These are phyloP conservation scores for Drosophila yooni DNA, from an alignment of 2,888 invertebrate species.

Conservation along the genomic window DNA sequence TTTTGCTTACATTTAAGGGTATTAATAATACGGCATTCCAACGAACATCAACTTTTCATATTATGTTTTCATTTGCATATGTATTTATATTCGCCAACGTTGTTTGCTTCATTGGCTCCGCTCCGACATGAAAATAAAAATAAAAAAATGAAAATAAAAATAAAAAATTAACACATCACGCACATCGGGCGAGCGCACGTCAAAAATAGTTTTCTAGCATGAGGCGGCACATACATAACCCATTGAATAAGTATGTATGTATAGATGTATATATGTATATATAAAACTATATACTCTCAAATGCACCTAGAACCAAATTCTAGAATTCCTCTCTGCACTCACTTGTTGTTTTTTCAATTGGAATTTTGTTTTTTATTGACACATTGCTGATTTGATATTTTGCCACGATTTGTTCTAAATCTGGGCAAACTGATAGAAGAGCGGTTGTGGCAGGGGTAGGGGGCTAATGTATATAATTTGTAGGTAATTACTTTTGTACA, in stretches of 20 bases:
- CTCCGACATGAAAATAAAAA: slow-evolving; percentile 29
- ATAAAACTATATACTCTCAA: slow-evolving; percentile 1
- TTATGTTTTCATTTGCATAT: slow-evolving; percentile 40
- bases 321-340: slow-evolving; percentile 33
- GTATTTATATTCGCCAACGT: slow-evolving; percentile 26
- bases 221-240: slow-evolving; percentile 32
- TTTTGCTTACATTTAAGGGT: slow-evolving; percentile 5
- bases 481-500: slow-evolving; percentile 27
- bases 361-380: slow-evolving; percentile 43
- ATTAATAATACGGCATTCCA: slow-evolving; percentile 6
- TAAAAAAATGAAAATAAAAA: slow-evolving; percentile 29
- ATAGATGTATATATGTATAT: background rate
- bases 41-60: slow-evolving; percentile 5
- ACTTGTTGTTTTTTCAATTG: slow-evolving; percentile 7
- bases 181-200: slow-evolving; percentile 53
- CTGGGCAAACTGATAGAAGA: background rate
- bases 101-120: slow-evolving; percentile 39
- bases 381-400: slow-evolving; percentile 33
- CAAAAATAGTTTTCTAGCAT: slow-evolving; percentile 66
- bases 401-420: slow-evolving; percentile 47
- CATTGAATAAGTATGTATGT: slow-evolving; percentile 9
- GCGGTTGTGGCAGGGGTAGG: background rate
- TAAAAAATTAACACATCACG: slow-evolving; percentile 27
- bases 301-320: background rate
- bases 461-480: background rate